Percentiles rank a stretch among this genome's conserved stretches.
Evolutionary conservation across 2,113 vertebrate species (phyloP).

Genomic region (Naja naja): DNA sequence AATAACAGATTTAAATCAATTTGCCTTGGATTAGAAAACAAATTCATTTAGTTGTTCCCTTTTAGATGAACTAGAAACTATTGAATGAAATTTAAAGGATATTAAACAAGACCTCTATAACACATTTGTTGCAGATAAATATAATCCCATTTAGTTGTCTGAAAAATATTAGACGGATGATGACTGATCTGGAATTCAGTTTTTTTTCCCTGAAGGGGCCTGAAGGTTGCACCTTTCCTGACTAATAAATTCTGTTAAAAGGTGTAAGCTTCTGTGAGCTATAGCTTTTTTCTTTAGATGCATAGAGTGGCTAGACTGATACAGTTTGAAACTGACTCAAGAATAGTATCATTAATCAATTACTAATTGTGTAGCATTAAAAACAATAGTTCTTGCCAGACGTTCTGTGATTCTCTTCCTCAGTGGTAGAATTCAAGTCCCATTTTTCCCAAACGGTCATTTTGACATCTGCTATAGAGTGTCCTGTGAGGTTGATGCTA

Average conservation of each 20-base stretch:
- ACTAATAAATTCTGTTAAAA: background rate
- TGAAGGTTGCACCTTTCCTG: background rate
- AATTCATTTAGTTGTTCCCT: background rate
- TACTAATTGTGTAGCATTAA: background rate
- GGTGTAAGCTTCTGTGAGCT: background rate
- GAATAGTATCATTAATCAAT: background rate
- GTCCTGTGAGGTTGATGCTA: background rate
- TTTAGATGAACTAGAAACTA: background rate
- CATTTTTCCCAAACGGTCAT: background rate
- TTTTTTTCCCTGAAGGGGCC: background rate
- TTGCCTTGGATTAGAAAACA: conserved; percentile 9
- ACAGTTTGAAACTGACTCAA: background rate
- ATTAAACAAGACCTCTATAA: background rate
- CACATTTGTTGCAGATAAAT: background rate
- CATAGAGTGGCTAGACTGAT: background rate
- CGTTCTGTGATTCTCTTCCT: background rate
- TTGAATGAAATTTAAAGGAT: conserved; percentile 7
- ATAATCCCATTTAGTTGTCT: conserved; percentile 4
- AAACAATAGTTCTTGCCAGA: background rate
- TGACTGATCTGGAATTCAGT: conserved; percentile 21
- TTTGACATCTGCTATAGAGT: background rate
- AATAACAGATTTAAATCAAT: background rate
- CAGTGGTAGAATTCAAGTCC: background rate
- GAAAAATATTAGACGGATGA: conserved; percentile 10
- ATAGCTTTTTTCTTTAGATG: background rate